These are phyloP conservation scores for Fragum sueziense DNA, from an alignment of 2,888 invertebrate genomes.

Conservation along the genomic window DNA sequence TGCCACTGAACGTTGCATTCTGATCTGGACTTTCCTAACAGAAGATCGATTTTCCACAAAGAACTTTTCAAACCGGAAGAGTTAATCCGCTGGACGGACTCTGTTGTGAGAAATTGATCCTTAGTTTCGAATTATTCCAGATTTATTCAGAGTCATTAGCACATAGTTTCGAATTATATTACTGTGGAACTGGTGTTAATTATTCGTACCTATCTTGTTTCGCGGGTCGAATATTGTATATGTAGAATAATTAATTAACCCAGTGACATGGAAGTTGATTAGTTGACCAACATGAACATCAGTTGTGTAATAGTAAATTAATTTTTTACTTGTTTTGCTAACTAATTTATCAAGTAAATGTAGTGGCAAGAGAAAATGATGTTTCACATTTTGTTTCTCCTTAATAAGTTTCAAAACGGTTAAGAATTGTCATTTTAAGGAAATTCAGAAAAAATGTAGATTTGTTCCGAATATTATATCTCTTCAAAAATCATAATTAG, in stretches of 20 bases:
- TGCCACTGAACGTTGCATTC: not conserved
- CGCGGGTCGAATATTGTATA: not conserved
- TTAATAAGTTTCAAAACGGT: too few relatives aligned
- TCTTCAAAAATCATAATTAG: too few relatives aligned
- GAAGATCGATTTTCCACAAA: conserved; percentile 38
- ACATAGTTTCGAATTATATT: not conserved
- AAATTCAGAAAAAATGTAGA: too few relatives aligned
- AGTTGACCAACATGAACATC: too few relatives aligned
- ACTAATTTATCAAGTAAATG: too few relatives aligned
- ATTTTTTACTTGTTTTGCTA: too few relatives aligned
- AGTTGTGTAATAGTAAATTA: too few relatives aligned
- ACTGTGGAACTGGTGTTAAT: not conserved
- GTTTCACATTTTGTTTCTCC: too few relatives aligned
- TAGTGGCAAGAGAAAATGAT: too few relatives aligned
- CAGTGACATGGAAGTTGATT: not conserved
- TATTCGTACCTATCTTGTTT: not conserved
- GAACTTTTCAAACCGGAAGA: conserved; percentile 32
- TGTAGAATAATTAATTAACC: not conserved
- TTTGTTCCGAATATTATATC: too few relatives aligned
- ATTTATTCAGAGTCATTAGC: not conserved
- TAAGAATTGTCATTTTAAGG: too few relatives aligned
- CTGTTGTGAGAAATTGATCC: conserved; percentile 41
- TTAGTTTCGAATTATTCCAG: not conserved
- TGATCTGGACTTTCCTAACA: not conserved
- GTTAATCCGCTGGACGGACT: conserved; percentile 55